A percentile compares a stretch with the other conserved stretches of the same genome.
Conservation (phyloP, 2,888 invertebrate species). For the Ophioninae sp. region DNA sequence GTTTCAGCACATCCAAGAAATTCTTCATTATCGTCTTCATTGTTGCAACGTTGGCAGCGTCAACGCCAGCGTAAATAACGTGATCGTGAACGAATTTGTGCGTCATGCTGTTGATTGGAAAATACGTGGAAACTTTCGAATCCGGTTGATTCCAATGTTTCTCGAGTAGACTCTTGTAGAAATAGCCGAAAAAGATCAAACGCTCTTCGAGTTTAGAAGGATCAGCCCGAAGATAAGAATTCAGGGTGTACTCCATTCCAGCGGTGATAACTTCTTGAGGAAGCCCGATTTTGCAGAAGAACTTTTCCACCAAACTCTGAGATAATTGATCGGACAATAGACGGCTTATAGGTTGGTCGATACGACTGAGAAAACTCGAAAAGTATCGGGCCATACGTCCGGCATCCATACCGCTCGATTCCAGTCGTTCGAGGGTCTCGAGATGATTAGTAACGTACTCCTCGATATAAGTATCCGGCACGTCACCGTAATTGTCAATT, state of each 20-base stretch:
- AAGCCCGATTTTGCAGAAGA: slow-evolving; percentile 59
- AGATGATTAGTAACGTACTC: slow-evolving; percentile 63
- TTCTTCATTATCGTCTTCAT: slow-evolving; percentile 57
- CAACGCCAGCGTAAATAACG: not conserved
- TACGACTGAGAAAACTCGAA: not conserved
- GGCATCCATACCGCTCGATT: not conserved
- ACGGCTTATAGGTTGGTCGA: slow-evolving; percentile 48
- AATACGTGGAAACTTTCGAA: slow-evolving; percentile 20
- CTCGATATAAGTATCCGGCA: not conserved
- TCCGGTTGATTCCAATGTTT: slow-evolving; percentile 63
- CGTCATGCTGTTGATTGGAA: slow-evolving; percentile 62
- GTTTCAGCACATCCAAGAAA: slow-evolving; percentile 59
- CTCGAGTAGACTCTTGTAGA: slow-evolving; percentile 50
- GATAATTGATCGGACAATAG: slow-evolving; percentile 68
- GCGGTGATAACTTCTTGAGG: not conserved
- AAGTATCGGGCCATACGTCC: accelerated
- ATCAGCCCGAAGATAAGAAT: slow-evolving; percentile 36
- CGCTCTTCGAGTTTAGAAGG: slow-evolving; percentile 52
- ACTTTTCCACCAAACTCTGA: slow-evolving; percentile 66
- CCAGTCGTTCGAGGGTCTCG: slow-evolving; percentile 54
- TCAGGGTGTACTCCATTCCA: slow-evolving; percentile 17
- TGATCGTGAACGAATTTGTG: slow-evolving; percentile 8
- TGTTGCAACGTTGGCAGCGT: not conserved
- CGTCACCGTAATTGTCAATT: slow-evolving; percentile 28
- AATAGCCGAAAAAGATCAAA: slow-evolving; percentile 49